Evolutionary conservation across 1,140 invertebrate genomes (phyloP), one percentile per base, ranked within the genome.

Genomic region (Parasteatoda tepidariorum): DNA sequence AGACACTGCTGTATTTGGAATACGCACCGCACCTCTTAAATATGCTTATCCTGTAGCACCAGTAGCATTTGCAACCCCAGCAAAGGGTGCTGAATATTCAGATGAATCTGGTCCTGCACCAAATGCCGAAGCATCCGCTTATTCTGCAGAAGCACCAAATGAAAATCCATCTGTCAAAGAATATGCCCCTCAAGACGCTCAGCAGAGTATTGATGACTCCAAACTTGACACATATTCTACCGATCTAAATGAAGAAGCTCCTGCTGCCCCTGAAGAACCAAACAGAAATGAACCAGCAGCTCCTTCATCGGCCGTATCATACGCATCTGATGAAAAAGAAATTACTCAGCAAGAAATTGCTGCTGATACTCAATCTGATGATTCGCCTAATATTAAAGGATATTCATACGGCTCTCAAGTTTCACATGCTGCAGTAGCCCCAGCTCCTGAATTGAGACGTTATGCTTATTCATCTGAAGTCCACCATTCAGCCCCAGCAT

Each of bases 391-490:
- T 4, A 4, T 31, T 24, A 70, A 70, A 54, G 34, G 67, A 0
- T 70, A 26, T 33, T 30, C 67, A 11, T 70, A 48, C 54, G 26
- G 13, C 11, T 48, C 67, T 48, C 34, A 48, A 28, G 34, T 70
- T 26, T n/a, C n/a, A 3, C 34, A 70, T 34, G 67, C 61, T 22
- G 64, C 33, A 2, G 15, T 18, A 22, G 64, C 64, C 1, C 28
- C 64, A 11, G n/a, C 64, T 30, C 5, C 26, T 34, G 54, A 11
- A n/a, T n/a, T n/a, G 15, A 76, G 59, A 61, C 71, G 26, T 18
- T 68, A 41, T 34, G 57, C 83, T 4, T 84, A 84, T 33, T 76
- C 83, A 24, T 54, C 62, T 22, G 73, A 76, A 54, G 26, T 84
- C 9, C 54, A 48, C 6, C 83, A 84, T 31, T 3, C 83, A 9